Percentiles rank a stretch among this genome's conserved stretches.
These are phyloP conservation scores for Andinoacara biseriatus DNA, from an alignment of 2,113 vertebrate genomes.

Conservation along the genomic window DNA sequence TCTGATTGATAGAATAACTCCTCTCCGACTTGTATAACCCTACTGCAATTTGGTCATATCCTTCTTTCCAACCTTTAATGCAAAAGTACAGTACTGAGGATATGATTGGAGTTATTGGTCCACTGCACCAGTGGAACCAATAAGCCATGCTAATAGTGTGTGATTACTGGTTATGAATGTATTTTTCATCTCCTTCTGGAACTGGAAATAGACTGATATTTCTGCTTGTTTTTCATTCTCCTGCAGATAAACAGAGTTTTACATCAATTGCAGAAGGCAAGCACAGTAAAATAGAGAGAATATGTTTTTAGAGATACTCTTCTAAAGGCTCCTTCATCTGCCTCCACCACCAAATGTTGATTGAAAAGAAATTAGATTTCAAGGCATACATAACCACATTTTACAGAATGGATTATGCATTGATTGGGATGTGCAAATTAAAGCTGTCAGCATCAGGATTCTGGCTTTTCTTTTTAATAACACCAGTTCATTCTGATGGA, in stretches of 20 bases:
- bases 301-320: conserved; percentile 38
- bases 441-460: neutral
- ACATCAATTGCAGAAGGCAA: conserved; percentile 6
- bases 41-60: neutral
- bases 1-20: neutral
- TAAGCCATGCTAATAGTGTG: neutral
- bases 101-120: neutral
- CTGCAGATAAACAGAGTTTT: neutral
- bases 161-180: neutral
- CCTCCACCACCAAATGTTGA: neutral
- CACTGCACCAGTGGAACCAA: neutral
- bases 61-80: neutral
- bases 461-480: neutral
- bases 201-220: neutral
- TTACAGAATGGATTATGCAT: neutral
- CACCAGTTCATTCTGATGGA: neutral
- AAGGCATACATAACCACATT: neutral
- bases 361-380: conserved; percentile 14
- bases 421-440: neutral
- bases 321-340: neutral
- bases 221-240: neutral
- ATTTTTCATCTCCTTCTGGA: neutral
- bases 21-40: neutral
- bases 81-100: neutral
- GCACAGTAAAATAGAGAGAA: conserved; percentile 6